Evolutionary conservation across 2,797 vertebrate genomes (phyloP).

Genomic region (Clarias pachynema): DNA sequence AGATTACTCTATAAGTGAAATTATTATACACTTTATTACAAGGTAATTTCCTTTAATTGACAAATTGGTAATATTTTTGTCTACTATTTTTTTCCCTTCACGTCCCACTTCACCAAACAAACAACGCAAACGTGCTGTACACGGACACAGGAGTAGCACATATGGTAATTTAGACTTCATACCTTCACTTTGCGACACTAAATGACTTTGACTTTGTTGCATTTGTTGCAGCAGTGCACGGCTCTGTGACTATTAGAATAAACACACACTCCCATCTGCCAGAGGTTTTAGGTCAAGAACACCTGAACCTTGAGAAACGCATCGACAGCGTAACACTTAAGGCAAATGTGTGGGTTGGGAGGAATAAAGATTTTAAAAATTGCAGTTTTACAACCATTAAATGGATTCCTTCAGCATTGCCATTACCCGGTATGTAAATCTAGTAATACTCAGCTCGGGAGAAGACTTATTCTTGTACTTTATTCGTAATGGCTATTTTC

Average conservation of each 20-base stretch:
- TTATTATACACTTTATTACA: neutral
- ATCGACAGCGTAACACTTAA: neutral
- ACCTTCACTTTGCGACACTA: slow-evolving; percentile 27
- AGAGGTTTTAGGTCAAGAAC: slow-evolving; percentile 49
- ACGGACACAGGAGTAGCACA: slow-evolving; percentile 13
- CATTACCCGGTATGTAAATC: neutral
- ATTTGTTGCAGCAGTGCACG: slow-evolving; percentile 38
- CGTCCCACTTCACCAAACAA: neutral
- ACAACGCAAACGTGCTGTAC: neutral
- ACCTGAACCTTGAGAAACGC: slow-evolving; percentile 47
- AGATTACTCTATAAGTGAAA: neutral
- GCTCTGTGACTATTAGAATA: slow-evolving; percentile 39
- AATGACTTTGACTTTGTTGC: slow-evolving; percentile 51
- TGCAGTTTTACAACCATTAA: slow-evolving; percentile 9
- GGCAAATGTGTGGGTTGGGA: slow-evolving; percentile 24
- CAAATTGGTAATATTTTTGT: neutral
- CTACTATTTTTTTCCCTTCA: neutral
- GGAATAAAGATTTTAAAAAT: neutral
- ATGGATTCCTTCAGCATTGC: neutral
- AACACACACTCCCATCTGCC: slow-evolving; percentile 56
- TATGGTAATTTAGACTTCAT: slow-evolving; percentile 23
- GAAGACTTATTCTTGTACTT: neutral
- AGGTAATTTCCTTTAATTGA: too few species aligned
- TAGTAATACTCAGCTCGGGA: neutral
- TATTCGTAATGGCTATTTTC: neutral